A percentile compares a stretch with the other conserved stretches of the same genome.
These are phyloP conservation scores for Vandiemenella viatica DNA, from an alignment of 2,888 invertebrate species.

Conservation along the genomic window DNA sequence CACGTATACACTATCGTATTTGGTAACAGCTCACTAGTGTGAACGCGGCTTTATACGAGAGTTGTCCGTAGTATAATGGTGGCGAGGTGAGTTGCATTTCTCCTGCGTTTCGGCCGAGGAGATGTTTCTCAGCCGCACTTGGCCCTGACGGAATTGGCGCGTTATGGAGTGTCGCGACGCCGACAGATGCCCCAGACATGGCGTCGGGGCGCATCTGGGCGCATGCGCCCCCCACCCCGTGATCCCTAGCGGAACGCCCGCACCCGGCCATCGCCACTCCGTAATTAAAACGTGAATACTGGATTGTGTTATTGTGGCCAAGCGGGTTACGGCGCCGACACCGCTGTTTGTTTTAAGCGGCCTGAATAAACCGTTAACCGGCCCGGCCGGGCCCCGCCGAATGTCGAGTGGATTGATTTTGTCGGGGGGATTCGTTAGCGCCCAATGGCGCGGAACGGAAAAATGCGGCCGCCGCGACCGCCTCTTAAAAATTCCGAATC, in stretches of 20 bases:
- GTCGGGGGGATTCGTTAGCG: constrained; percentile 6
- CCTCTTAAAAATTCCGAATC: too few relatives aligned
- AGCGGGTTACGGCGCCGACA: constrained; percentile 3
- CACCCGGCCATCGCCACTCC: neutral
- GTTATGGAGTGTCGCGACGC: too few relatives aligned
- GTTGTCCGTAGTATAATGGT: too few relatives aligned
- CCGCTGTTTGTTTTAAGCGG: constrained; percentile 10
- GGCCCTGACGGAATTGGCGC: too few relatives aligned
- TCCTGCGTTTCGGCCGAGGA: too few relatives aligned
- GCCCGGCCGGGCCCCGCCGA: constrained; percentile 4
- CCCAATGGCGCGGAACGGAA: neutral
- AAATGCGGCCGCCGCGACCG: too few relatives aligned
- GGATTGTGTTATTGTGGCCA: constrained; percentile 10
- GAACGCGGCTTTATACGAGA: too few relatives aligned
- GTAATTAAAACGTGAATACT: constrained; percentile 17
- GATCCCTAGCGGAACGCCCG: neutral
- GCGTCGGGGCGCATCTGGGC: neutral
- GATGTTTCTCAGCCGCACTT: too few relatives aligned
- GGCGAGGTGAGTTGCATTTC: too few relatives aligned
- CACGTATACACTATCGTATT: too few relatives aligned
- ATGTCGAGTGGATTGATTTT: constrained; percentile 7
- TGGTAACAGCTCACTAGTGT: too few relatives aligned
- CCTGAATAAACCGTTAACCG: constrained; percentile 1
- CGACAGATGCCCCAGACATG: too few relatives aligned
- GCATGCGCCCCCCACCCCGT: neutral